These are phyloP conservation scores for Tetrax tetrax DNA, from an alignment of 2,113 vertebrate genomes.

Conservation along the genomic window DNA sequence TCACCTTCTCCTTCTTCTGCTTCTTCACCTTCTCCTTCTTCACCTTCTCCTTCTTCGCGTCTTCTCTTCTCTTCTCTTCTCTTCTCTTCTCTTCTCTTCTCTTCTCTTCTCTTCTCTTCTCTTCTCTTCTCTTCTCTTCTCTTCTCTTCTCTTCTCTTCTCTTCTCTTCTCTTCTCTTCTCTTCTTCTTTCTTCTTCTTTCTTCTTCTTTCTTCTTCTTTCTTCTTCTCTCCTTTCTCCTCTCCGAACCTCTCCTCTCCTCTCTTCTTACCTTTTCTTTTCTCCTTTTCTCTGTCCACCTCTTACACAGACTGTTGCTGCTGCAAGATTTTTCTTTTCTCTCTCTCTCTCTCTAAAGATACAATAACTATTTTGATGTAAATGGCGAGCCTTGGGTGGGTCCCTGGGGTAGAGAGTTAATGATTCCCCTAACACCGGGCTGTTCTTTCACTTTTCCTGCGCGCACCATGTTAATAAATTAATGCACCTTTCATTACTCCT, in stretches of 20 bases:
- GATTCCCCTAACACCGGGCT: constrained; percentile 43
- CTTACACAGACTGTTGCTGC: neutral
- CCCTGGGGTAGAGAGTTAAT: constrained; percentile 65
- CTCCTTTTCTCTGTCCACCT: neutral
- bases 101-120: neutral
- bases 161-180: fast-evolving
- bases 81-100: too few species aligned
- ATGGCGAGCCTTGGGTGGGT: constrained; percentile 64
- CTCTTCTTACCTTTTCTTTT: too few species aligned
- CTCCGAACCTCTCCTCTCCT: fast-evolving
- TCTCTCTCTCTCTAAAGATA: neutral
- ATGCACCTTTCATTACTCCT: constrained; percentile 54
- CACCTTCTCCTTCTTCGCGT: too few species aligned
- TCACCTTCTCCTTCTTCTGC: too few species aligned
- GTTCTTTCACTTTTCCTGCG: neutral
- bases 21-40: too few species aligned
- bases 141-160: neutral
- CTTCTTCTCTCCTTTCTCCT: neutral
- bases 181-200: fast-evolving
- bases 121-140: neutral
- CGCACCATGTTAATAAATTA: constrained; percentile 45
- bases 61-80: too few species aligned
- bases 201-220: fast-evolving
- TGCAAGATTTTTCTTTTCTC: neutral
- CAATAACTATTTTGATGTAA: constrained; percentile 69